Evolutionary conservation across 2,797 vertebrate species (phyloP).

Genomic region (Gorsachius magnificus): DNA sequence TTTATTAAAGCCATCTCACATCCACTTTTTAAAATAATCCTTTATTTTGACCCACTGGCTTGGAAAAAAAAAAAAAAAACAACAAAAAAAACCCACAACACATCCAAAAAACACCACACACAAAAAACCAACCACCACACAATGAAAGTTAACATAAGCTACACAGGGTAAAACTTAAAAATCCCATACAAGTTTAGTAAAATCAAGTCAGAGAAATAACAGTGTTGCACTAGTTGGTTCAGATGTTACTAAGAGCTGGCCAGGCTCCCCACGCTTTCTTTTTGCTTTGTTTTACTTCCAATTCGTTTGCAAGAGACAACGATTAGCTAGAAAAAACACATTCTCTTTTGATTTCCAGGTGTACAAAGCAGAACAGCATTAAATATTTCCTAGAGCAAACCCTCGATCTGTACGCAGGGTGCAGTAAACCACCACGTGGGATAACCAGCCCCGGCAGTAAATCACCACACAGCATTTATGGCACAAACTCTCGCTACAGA

Average conservation of each 20-base stretch:
- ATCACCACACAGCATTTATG: fast-evolving
- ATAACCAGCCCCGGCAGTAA: background rate
- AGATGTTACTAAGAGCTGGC: background rate
- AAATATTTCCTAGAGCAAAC: background rate
- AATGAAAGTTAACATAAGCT: background rate
- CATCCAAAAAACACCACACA: background rate
- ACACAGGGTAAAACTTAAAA: background rate
- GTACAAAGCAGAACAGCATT: background rate
- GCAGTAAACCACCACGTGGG: background rate
- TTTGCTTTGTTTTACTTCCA: conserved; percentile 15
- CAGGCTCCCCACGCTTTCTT: background rate
- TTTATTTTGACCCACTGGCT: background rate
- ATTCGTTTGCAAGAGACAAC: background rate
- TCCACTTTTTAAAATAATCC: background rate
- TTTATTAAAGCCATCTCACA: background rate
- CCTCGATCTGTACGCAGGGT: background rate
- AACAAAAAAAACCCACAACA: no score
- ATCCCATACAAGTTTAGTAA: background rate
- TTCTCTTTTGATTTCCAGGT: background rate
- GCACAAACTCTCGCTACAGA: fast-evolving
- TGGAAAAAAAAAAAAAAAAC: no score
- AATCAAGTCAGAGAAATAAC: background rate
- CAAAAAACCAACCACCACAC: background rate
- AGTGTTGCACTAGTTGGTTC: background rate
- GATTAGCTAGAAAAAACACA: background rate